phyloP scores from a whole-genome alignment of 1,140 invertebrate species.

The Drosophila parabipectinata region DNA sequence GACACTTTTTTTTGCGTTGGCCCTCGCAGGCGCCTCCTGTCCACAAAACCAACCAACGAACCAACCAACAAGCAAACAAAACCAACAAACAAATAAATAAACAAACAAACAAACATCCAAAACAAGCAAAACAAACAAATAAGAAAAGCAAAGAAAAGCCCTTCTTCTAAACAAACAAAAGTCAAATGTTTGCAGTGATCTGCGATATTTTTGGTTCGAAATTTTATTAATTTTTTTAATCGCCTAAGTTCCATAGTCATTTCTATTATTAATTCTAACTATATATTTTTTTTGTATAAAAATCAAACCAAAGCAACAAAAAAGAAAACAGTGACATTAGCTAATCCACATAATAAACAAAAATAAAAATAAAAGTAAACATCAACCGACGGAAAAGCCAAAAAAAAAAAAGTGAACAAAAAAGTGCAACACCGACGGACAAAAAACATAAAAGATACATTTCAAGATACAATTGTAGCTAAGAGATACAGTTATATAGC shows the following conservation, averaged over 20 bases:
- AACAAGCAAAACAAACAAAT: constrained; percentile 22
- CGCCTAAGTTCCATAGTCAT: constrained; percentile 31
- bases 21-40: constrained; percentile 66
- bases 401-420: background rate
- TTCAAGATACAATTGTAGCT: constrained; percentile 12
- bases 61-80: constrained; percentile 18
- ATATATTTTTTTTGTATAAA: constrained; percentile 22
- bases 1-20: constrained; percentile 59
- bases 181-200: constrained; percentile 3
- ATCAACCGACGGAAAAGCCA: constrained; percentile 2
- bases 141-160: constrained; percentile 14
- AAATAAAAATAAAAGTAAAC: background rate
- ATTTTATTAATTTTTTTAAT: constrained; percentile 39
- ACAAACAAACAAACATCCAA: constrained; percentile 14
- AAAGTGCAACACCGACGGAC: constrained; percentile 34
- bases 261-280: background rate
- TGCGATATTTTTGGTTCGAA: constrained; percentile 40
- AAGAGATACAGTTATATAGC: constrained; percentile 2
- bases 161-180: constrained; percentile 12
- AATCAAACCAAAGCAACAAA: constrained; percentile 2
- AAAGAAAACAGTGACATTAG: background rate
- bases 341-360: background rate
- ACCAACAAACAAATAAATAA: constrained; percentile 26
- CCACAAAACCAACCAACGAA: constrained; percentile 12
- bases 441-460: background rate